These are phyloP conservation scores for Coendou prehensilis DNA, from an alignment of 2,797 vertebrate species.

Conservation along the genomic window DNA sequence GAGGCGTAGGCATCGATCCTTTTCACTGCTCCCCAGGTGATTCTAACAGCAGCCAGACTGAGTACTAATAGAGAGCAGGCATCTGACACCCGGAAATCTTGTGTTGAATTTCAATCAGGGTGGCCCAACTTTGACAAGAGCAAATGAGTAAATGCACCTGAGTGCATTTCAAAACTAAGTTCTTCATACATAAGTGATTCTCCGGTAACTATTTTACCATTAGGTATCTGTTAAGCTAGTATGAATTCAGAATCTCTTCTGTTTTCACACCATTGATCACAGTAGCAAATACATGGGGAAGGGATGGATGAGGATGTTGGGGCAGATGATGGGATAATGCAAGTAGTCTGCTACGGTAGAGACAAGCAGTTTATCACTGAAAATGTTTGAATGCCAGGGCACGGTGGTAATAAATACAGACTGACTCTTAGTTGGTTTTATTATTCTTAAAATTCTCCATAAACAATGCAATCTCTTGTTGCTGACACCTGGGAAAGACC, in stretches of 20 bases:
- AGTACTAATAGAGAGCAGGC: conserved; percentile 1
- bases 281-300: neutral
- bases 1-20: neutral
- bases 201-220: neutral
- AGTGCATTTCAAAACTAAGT: conserved; percentile 32
- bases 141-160: neutral
- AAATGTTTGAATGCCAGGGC: neutral
- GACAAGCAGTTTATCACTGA: neutral
- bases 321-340: neutral
- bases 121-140: conserved; percentile 14
- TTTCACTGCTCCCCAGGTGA: conserved; percentile 40
- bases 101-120: conserved; percentile 58
- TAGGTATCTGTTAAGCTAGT: neutral
- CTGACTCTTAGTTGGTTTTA: neutral
- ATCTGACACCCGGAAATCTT: neutral
- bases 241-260: neutral
- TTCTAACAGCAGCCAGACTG: neutral
- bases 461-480: neutral
- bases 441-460: conserved; percentile 8
- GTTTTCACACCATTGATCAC: neutral
- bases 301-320: neutral
- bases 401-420: neutral
- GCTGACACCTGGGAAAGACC: no score
- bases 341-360: neutral
- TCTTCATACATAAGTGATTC: neutral